Conservation (phyloP, 1,140 invertebrate genomes). For the Eumeta japonica region DNA sequence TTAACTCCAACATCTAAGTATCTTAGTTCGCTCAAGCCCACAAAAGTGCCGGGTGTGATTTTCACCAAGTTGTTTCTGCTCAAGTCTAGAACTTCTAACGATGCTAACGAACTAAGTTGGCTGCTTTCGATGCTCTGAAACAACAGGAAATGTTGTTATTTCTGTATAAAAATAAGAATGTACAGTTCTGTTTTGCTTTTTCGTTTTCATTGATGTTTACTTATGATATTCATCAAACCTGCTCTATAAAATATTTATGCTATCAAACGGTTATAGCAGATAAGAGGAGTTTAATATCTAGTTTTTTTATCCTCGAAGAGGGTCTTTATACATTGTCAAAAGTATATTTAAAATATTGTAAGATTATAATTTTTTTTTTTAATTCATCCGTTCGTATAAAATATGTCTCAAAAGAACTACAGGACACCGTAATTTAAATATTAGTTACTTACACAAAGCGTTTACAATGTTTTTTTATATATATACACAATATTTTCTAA, state of each 20-base stretch:
- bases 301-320: no score
- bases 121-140: constrained; percentile 64
- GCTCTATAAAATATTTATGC: neutral
- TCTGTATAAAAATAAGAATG: neutral
- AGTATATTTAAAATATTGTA: no score
- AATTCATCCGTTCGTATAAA: no score
- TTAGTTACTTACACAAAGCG: no score
- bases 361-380: no score
- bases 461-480: no score
- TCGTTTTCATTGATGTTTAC: neutral
- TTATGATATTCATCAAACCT: neutral
- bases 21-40: constrained; percentile 66
- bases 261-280: neutral
- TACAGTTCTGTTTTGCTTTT: neutral
- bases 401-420: no score
- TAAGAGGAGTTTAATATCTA: no score
- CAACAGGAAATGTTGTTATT: constrained; percentile 4
- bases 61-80: constrained; percentile 81
- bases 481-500: no score
- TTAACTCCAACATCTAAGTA: constrained; percentile 83
- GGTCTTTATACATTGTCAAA: no score
- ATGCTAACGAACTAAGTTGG: constrained; percentile 64
- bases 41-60: constrained; percentile 77
- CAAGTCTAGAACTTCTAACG: constrained; percentile 75
- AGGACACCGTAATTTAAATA: no score